These are phyloP conservation scores for Lumbricus terrestris DNA, from an alignment of 2,888 invertebrate genomes.

Conservation along the genomic window DNA sequence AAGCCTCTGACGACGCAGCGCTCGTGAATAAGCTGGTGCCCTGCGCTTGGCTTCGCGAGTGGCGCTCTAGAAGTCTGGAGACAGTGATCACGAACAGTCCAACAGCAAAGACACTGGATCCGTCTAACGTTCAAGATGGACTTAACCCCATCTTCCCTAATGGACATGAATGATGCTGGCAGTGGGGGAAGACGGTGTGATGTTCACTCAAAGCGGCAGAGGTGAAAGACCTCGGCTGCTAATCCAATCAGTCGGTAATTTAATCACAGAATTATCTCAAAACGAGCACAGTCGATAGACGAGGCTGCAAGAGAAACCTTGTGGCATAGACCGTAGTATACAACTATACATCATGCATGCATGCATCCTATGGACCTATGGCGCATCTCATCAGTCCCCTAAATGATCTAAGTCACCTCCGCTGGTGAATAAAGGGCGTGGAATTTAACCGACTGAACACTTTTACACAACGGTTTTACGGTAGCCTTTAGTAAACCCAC, in stretches of 20 bases:
- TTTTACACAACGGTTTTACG: background rate
- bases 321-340: background rate
- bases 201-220: background rate
- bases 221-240: background rate
- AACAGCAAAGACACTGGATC: too few relatives aligned
- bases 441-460: background rate
- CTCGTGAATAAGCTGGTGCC: too few relatives aligned
- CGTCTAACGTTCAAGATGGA: too few relatives aligned
- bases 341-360: background rate
- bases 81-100: too few relatives aligned
- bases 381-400: background rate
- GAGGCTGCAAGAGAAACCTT: background rate
- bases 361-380: background rate
- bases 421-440: background rate
- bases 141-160: too few relatives aligned
- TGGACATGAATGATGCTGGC: too few relatives aligned
- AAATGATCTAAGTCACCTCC: background rate
- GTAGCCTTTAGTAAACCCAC: background rate
- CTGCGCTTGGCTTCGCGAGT: too few relatives aligned
- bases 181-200: background rate
- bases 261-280: background rate
- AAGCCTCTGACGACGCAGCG: too few relatives aligned
- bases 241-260: background rate
- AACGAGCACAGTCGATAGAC: background rate
- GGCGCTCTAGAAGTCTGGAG: too few relatives aligned